Base-by-base conservation (phyloP, 2,797 vertebrate genomes). In the Chrysocyon brachyurus region DNA sequence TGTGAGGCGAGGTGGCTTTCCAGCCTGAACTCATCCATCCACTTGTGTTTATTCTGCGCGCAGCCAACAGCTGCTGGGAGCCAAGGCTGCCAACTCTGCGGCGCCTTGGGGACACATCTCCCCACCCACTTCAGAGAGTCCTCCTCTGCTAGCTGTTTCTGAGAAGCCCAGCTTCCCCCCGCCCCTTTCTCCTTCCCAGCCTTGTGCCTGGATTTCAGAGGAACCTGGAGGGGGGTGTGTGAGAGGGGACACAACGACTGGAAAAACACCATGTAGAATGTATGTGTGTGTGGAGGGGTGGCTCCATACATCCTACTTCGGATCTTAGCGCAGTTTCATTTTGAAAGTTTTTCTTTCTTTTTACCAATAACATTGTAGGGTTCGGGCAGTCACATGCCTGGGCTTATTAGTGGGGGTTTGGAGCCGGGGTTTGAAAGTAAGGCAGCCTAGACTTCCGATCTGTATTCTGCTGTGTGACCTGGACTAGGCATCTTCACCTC, bases 1-100 rank as follows among this genome's bases (percentile, higher is more conserved):
- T 0, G 1, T 2, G 2, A 17, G 75, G 66, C 3, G 0, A 63
- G 91, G 92, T 14, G 89, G 73, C 57, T 79, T 61, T 82, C 68
- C 92, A 70, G 66, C 73, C 75, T 0, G 0, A n/a, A 33, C 49
- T 24, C 66, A 14, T 40, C 90, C 84, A 24, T 5, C 73, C 40
- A 11, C 63, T 31, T 10, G 63, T 54, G 73, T 79, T 87, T 72
- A 57, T 28, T 54, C 70, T 12, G 22, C 21, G 57, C 0, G 5
- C 91, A 81, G 90, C 87, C 79, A 28, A 21, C 96, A 94, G 91
- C 96, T 90, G 96, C 92, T 0, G 73, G 59, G 24, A 61, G 52
- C 73, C 3, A 0, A 52, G 75, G 36, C 93, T 95, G 96, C 93
- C 96, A 94, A 2, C n/a, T 46, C 36, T 2, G 24, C 33, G 1